Conservation (phyloP, 2,797 vertebrate species). For the Diplodus puntazzo region DNA sequence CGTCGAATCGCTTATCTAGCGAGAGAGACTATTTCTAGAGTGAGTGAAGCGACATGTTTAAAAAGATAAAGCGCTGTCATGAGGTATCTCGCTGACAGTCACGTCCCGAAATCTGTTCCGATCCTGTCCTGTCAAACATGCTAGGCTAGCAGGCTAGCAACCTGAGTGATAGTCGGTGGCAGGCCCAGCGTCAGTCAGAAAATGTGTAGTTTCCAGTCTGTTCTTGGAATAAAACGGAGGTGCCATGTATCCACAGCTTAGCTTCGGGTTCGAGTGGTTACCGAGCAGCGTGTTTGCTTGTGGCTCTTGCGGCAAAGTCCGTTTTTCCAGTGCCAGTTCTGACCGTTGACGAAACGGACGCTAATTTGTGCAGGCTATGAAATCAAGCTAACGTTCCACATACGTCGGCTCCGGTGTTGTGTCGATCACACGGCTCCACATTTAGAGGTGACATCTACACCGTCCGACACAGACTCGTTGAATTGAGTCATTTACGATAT, state of each 20-base stretch:
- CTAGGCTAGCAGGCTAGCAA: slow-evolving; percentile 68
- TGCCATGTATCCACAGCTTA: background rate
- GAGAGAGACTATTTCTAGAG: background rate
- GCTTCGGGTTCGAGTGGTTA: fast-evolving
- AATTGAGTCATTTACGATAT: background rate
- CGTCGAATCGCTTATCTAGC: background rate
- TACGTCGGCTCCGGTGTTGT: background rate
- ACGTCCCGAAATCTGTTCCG: slow-evolving; percentile 60
- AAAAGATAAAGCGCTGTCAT: slow-evolving; percentile 38
- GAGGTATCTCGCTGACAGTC: slow-evolving; percentile 15
- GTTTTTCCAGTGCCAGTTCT: slow-evolving; percentile 13
- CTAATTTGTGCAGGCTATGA: slow-evolving; percentile 43
- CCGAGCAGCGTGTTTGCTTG: fast-evolving
- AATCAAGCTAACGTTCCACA: slow-evolving; percentile 30
- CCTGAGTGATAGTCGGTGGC: slow-evolving; percentile 58
- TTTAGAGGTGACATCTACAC: too few relatives aligned
- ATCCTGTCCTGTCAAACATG: slow-evolving; percentile 74
- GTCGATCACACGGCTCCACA: background rate
- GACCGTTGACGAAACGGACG: slow-evolving; percentile 31
- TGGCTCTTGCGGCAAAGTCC: background rate
- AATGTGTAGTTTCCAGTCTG: slow-evolving; percentile 12
- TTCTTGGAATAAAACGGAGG: background rate
- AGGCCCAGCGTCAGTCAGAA: slow-evolving; percentile 68
- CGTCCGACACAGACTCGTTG: background rate
- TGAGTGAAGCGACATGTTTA: background rate